A percentile compares a stretch with the other conserved stretches of the same genome.
Conservation (phyloP, 2,797 vertebrate genomes). For the Sciaenops ocellatus region DNA sequence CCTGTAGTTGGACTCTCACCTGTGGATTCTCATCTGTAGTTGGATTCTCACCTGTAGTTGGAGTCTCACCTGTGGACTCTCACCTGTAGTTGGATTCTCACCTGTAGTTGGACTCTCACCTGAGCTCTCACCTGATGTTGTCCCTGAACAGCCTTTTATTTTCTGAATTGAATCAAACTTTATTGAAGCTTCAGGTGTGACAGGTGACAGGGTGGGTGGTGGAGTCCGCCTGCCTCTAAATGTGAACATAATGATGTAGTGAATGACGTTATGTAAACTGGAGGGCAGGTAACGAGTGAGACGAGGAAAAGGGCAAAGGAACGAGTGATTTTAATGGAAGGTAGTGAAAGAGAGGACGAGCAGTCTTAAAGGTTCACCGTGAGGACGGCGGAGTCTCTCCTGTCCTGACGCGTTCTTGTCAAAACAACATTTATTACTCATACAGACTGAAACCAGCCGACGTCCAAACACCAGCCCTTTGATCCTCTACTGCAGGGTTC, state of each 20-base stretch:
- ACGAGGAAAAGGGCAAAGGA: constrained; percentile 1
- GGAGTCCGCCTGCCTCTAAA: not conserved
- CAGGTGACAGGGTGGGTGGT: constrained; percentile 22
- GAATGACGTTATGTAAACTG: constrained; percentile 42
- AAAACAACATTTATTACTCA: constrained; percentile 75
- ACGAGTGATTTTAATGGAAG: constrained; percentile 52
- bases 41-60: not conserved
- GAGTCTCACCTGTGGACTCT: not conserved
- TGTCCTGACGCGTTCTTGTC: constrained; percentile 75
- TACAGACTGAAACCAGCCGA: constrained; percentile 28
- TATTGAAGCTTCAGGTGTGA: not conserved
- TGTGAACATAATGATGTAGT: constrained; percentile 25
- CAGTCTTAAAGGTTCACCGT: constrained; percentile 60
- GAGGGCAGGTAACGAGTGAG: constrained; percentile 37
- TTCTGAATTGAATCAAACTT: not conserved
- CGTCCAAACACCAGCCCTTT: constrained; percentile 62
- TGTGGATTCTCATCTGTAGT: not conserved
- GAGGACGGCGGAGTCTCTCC: constrained; percentile 66
- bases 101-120: not conserved
- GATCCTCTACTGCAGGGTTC: constrained; percentile 47
- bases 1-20: not conserved
- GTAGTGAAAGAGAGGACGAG: constrained; percentile 42
- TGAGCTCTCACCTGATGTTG: not conserved
- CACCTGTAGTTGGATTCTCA: not conserved
- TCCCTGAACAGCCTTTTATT: not conserved